Base-by-base conservation (phyloP, 2,888 invertebrate species). In the Chymomyza fuscimana region DNA sequence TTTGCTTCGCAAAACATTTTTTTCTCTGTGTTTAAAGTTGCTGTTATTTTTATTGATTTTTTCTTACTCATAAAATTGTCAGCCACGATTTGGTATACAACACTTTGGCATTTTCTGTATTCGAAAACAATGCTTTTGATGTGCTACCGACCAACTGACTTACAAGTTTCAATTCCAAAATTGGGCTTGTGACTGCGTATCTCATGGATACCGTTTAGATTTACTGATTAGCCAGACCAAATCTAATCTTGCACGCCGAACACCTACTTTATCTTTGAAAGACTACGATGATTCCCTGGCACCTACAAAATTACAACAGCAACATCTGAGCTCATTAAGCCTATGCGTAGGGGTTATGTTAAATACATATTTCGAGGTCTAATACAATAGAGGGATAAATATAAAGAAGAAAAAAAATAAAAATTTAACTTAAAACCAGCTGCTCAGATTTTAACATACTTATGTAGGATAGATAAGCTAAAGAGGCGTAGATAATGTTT, bases 201-300 rank as follows among this genome's bases (percentile, higher is more conserved):
- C 36, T 70, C 56, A 19, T 16, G 56, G 58, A 67, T 74, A 77
- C 79, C 32, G 36, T 75, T 75, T 40, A 50, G 70, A 69, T 65
- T 12, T 58, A 59, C 86, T 87, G 83, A 87, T 84, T 87, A 87
- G 79, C 79, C 29, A 22, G 58, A 9, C 58, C 58, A 19, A 87
- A 87, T 84, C 87, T 84, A 86, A 84, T 82, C 86, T 81, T 79
- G 81, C 86, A 86, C 83, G 87, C 72, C 72, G 70, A 82, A 84
- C 84, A 84, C 84, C 84, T 84, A 84, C 84, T 69, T 59, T 59
- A 29, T 62, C 63, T 58, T 63, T 50, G 12, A 46, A 12, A 12
- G 12, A 5, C 40, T 12, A 46, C 40, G 12, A 10, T 12, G 10
- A 12, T 46, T 4, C 40, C 4, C 12, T 46, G 40, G 12, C 40